Evolutionary conservation across 2,113 vertebrate genomes (phyloP), one percentile per base, ranked within the genome.

Genomic region (Ceyx cyanopectus): DNA sequence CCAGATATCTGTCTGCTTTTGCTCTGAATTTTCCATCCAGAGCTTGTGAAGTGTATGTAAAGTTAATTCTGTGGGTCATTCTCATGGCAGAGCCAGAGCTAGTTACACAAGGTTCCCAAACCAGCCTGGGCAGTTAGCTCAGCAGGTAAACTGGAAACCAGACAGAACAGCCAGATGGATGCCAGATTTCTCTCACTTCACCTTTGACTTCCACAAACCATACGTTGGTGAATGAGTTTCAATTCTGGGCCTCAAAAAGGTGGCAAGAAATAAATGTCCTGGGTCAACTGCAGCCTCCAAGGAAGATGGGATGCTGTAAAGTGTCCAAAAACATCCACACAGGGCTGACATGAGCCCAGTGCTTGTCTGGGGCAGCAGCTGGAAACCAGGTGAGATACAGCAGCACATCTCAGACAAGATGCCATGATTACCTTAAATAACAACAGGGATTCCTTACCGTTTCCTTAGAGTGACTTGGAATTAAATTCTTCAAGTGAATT

Each of bases 1-100:
- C 90, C 89, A 94, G 77, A 24, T 85, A 82, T 82, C 81, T 89
- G 80, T 86, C 69, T 78, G 37, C 34, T 91, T 95, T 87, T 80
- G 34, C 72, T 92, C 63, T 87, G 90, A 81, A 89, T 90, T 92
- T 95, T 93, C 81, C 62, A 90, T 37, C 62, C 74, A 79, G 74
- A 81, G 41, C 9, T 81, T 50, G 27, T 81, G 90, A 96, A 86
- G 86, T 57, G 26, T 21, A 58, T 29, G n/a, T 70, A 90, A 70
- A 93, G 53, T 9, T 84, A 79, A 58, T 81, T 92, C 81, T 80
- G 51, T 40, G 76, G 70, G 90, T 88, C 77, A 41, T 68, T 50
- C 81, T 92, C 50, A 43, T 58, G 90, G 88, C 89, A 89, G 74
- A 76, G 32, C 41, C 40, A 56, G 66, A 84, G 48, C 60, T 30